Evolutionary conservation across 2,888 invertebrate species (phyloP).

Genomic region (Drosophila limbata): DNA sequence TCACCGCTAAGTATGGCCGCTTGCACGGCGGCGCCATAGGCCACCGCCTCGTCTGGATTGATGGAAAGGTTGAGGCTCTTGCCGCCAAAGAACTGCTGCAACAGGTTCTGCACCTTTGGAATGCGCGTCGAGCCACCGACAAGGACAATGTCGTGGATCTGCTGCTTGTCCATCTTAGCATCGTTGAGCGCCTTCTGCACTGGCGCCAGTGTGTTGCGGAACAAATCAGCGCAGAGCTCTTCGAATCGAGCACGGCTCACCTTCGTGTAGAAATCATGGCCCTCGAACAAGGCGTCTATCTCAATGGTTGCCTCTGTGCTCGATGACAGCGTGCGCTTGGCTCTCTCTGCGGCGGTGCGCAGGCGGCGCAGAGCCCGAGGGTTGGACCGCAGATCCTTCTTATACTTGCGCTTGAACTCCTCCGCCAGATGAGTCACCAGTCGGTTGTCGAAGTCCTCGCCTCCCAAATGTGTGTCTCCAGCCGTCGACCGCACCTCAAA

Average conservation of each 20-base stretch:
- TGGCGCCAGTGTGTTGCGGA: conserved; percentile 90
- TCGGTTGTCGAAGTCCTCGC: conserved; percentile 93
- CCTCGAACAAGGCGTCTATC: conserved; percentile 91
- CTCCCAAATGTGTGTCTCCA: conserved; percentile 93
- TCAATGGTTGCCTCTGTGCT: conserved; percentile 91
- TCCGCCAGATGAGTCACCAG: conserved; percentile 94
- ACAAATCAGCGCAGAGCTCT: conserved; percentile 90
- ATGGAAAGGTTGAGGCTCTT: conserved; percentile 90
- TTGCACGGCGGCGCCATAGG: conserved; percentile 91
- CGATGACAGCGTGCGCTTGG: conserved; percentile 91
- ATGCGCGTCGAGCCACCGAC: conserved; percentile 93
- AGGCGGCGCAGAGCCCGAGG: conserved; percentile 89
- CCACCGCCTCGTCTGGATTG: conserved; percentile 93
- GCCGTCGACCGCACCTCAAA: conserved; percentile 98
- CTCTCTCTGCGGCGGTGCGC: conserved; percentile 92
- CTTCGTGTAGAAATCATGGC: conserved; percentile 90
- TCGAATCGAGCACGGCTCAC: conserved; percentile 91
- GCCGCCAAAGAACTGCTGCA: conserved; percentile 91
- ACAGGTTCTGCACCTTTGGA: conserved; percentile 91
- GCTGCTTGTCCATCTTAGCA: conserved; percentile 91
- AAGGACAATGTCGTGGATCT: conserved; percentile 92
- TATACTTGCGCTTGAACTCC: conserved; percentile 93
- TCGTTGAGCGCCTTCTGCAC: conserved; percentile 92
- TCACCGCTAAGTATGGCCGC: conserved; percentile 90
- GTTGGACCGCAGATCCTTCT: conserved; percentile 89